These are phyloP conservation scores for Petrolisthes cinctipes DNA, from an alignment of 2,888 invertebrate genomes.

Conservation along the genomic window DNA sequence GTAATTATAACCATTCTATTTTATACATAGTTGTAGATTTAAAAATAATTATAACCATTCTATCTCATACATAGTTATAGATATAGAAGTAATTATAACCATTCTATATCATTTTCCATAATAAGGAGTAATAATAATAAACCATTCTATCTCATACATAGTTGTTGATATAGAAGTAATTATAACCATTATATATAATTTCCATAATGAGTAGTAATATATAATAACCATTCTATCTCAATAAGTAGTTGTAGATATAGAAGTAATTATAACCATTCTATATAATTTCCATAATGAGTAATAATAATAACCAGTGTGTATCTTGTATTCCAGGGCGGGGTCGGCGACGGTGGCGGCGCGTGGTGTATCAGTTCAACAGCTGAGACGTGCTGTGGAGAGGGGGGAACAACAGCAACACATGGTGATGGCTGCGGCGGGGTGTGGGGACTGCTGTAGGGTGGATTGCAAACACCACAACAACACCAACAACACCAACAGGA, in stretches of 20 bases:
- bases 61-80: too few species aligned
- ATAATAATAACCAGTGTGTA: background rate
- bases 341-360: constrained; percentile 19
- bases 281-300: background rate
- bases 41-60: too few species aligned
- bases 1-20: too few species aligned
- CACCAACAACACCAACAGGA: background rate
- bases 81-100: background rate
- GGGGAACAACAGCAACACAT: constrained; percentile 25
- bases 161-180: too few species aligned
- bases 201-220: too few species aligned
- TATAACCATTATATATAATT: too few species aligned
- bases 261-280: background rate
- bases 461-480: background rate
- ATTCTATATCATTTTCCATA: too few species aligned
- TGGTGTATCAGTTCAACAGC: constrained; percentile 49
- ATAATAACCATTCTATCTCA: too few species aligned
- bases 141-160: too few species aligned
- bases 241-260: too few species aligned
- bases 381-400: constrained; percentile 42
- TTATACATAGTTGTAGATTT: too few species aligned
- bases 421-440: constrained; percentile 9
- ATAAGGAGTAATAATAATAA: too few species aligned
- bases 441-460: background rate
- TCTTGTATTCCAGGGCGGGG: background rate